Base-by-base conservation (phyloP, 2,888 invertebrate genomes). In the Tetrapedia diversipes region DNA sequence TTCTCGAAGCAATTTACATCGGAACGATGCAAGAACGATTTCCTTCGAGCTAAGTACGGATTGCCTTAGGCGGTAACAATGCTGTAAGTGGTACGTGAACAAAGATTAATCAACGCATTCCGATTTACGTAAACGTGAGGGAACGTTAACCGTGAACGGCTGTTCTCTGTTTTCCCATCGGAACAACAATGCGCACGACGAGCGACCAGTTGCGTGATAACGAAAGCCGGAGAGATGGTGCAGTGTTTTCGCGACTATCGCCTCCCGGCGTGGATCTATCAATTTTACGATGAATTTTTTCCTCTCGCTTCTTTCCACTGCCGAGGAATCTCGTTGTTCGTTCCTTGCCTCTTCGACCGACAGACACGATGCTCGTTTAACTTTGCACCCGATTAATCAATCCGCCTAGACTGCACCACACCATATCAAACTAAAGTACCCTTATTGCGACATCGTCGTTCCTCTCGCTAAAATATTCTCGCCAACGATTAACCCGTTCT, bases 381-480 rank as follows among this genome's bases (percentile, higher is more conserved):
- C 88, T 89, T 88, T 86, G 88, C 86, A 86, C 86, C 84, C 87
- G 81, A 87, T 87, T 86, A 88, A 88, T 88, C 88, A 87, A 86
- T 68, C 74, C 61, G 77, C 64, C 37, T 34, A 47, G 72, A 57
- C 60, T 68, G n/a, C n/a, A 27, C 54, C 24, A 45, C 67, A 19
- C 70, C 64, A 49, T 39, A 57, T 37, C 73, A 60, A 70, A 66
- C 60, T 16, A 24, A n/a, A 60, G 29, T 54, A 61, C 37, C 54
- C 64, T 27, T n/a, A n/a, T n/a, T 65, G 41, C 16, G 54, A 57
- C 77, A 71, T 43, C 22, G 41, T 43, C 51, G 32, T 64, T 47
- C 74, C 29, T 7, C 22, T 22, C 4, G 34, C 14, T 41, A 22
- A 6, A 54, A 59, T 43, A 60, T 73, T 73, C 60, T n/a, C 64